Percentiles rank a stretch among this genome's conserved stretches.
Evolutionary conservation across 2,113 vertebrate species (phyloP).

Genomic region (Chauna torquata): DNA sequence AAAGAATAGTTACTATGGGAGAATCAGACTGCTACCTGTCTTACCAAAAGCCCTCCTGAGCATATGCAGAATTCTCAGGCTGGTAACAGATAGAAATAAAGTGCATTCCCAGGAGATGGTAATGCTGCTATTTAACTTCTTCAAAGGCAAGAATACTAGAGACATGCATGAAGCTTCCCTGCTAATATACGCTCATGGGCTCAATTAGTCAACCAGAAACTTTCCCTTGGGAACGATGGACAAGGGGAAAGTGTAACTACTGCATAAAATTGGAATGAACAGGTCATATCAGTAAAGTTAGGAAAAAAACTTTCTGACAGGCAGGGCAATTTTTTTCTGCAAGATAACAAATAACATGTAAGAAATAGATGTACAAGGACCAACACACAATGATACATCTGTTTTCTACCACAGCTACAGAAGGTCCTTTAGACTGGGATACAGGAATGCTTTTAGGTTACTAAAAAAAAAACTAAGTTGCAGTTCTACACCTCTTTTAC

Average conservation of each 20-base stretch:
- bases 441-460: not conserved
- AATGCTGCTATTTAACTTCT: constrained; percentile 32
- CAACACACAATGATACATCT: not conserved
- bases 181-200: not conserved
- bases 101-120: not conserved
- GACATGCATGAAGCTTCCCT: not conserved
- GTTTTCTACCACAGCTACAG: not conserved
- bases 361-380: not conserved
- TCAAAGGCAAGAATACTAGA: not conserved
- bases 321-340: not conserved
- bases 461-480: not conserved
- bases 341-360: not conserved
- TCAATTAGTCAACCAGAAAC: not conserved
- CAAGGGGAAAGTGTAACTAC: not conserved
- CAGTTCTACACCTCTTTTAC: not conserved
- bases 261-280: not conserved
- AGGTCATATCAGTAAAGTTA: not conserved
- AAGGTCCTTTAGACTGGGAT: not conserved
- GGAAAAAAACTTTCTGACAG: not conserved
- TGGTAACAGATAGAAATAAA: constrained; percentile 45
- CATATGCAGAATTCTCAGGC: constrained; percentile 17
- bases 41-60: constrained; percentile 17
- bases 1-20: not conserved
- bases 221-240: not conserved
- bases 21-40: constrained; percentile 51